These are phyloP conservation scores for Hormaphis cornu DNA, from an alignment of 1,140 invertebrate genomes.

Conservation along the genomic window DNA sequence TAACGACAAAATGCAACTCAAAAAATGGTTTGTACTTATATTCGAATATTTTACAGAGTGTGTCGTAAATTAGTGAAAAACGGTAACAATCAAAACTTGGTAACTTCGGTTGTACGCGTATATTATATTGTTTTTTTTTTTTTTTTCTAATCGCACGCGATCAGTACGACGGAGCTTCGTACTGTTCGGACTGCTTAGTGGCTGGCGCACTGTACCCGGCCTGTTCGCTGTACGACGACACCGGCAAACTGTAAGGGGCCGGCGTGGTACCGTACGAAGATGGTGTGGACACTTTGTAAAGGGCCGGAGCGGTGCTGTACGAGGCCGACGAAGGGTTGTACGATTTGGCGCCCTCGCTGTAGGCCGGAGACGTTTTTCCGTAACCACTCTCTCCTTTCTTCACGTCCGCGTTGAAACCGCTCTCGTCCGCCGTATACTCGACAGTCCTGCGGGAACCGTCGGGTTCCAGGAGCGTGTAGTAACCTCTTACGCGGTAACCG, in stretches of 20 bases:
- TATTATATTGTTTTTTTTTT: too few species aligned
- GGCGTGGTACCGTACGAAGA: not conserved
- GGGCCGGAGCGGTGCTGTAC: not conserved
- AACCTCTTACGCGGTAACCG: slow-evolving; percentile 39
- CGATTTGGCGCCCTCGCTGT: not conserved
- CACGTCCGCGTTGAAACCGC: slow-evolving; percentile 38
- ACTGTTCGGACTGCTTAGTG: not conserved
- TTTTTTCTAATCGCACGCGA: too few species aligned
- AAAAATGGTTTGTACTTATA: too few species aligned
- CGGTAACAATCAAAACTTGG: too few species aligned
- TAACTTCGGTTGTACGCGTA: too few species aligned
- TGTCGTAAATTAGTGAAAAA: too few species aligned
- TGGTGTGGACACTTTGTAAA: not conserved
- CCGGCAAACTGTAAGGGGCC: too few species aligned
- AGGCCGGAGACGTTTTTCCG: slow-evolving; percentile 41
- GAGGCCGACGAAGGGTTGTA: slow-evolving; percentile 16
- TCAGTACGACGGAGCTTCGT: slow-evolving; percentile 12
- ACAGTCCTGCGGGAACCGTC: slow-evolving; percentile 51
- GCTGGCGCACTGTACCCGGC: too few species aligned
- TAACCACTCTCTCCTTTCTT: slow-evolving; percentile 31
- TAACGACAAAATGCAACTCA: too few species aligned
- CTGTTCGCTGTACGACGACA: too few species aligned
- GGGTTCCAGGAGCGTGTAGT: slow-evolving; percentile 44
- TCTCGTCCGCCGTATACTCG: slow-evolving; percentile 44
- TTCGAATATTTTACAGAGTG: too few species aligned